Conservation (phyloP, 1,140 invertebrate species). For the Drosophila leontia region DNA sequence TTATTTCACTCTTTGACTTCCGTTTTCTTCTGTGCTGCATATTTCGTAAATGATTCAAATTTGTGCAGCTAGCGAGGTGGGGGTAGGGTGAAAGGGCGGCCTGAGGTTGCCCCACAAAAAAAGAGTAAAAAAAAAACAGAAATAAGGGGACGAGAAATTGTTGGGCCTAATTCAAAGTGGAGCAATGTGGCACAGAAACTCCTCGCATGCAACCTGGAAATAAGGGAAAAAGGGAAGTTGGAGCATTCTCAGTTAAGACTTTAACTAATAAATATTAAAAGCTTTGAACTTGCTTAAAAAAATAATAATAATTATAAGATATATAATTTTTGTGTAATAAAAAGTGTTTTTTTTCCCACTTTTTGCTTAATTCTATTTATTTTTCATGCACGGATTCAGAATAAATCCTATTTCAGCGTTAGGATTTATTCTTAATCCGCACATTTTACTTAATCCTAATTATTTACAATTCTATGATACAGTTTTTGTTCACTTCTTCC, state of each 20-base stretch:
- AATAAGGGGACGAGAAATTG: slow-evolving; percentile 37
- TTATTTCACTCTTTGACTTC: slow-evolving; percentile 73
- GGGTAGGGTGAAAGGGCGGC: slow-evolving; percentile 7
- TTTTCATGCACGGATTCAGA: too few species aligned
- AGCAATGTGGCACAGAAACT: slow-evolving; percentile 49
- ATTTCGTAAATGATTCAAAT: slow-evolving; percentile 79
- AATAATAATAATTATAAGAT: too few species aligned
- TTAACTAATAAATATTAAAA: neutral
- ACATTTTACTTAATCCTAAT: too few species aligned
- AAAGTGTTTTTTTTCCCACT: neutral
- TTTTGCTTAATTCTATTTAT: neutral
- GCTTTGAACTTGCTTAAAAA: neutral
- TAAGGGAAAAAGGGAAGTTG: slow-evolving; percentile 1
- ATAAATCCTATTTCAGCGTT: too few species aligned
- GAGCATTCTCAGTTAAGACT: neutral
- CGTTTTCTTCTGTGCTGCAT: slow-evolving; percentile 62
- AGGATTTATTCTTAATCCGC: too few species aligned
- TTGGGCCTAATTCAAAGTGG: slow-evolving; percentile 61
- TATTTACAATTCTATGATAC: too few species aligned
- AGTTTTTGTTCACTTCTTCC: too few species aligned
- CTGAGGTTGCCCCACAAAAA: slow-evolving; percentile 26
- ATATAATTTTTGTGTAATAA: too few species aligned
- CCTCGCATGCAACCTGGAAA: slow-evolving; percentile 27
- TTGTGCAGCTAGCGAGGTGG: slow-evolving; percentile 42
- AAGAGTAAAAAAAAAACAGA: neutral